A percentile compares a stretch with the other conserved stretches of the same genome.
Evolutionary conservation across 1,140 invertebrate genomes (phyloP).

Genomic region (Trypoxylus dichotomus): DNA sequence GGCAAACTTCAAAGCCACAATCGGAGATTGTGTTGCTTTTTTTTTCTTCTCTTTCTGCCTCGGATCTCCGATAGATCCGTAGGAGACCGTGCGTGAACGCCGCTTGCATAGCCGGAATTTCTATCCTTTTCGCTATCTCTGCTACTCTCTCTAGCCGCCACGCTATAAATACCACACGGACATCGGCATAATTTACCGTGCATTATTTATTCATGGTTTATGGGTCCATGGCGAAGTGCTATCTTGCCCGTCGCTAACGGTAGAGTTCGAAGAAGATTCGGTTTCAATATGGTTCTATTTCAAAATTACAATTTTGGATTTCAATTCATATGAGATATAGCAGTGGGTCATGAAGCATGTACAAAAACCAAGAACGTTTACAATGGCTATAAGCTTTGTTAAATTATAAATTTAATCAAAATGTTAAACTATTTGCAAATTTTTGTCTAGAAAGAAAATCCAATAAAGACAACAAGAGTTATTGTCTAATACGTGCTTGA

Average conservation of each 20-base stretch:
- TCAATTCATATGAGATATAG: too few species aligned
- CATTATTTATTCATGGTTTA: conserved; percentile 9
- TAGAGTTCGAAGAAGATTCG: neutral
- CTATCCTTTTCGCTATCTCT: neutral
- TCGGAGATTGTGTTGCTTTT: conserved; percentile 2
- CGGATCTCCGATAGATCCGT: neutral
- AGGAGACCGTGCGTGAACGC: conserved; percentile 3
- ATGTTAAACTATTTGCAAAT: too few species aligned
- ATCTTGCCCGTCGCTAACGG: neutral
- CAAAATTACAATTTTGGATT: too few species aligned
- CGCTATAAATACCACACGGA: neutral
- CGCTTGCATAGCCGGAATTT: conserved; percentile 7
- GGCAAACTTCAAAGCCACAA: conserved; percentile 18
- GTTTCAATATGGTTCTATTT: too few species aligned
- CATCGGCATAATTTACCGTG: neutral
- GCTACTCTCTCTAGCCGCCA: neutral
- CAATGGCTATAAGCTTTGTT: too few species aligned
- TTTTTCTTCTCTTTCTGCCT: neutral
- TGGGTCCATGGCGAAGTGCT: too few species aligned
- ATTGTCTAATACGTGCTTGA: too few species aligned
- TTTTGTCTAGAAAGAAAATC: too few species aligned
- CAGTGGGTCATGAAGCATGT: too few species aligned
- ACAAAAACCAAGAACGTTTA: too few species aligned
- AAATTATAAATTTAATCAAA: too few species aligned
- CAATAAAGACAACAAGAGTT: too few species aligned